Conservation (phyloP, 2,113 vertebrate species). For the Anas platyrhynchos region DNA sequence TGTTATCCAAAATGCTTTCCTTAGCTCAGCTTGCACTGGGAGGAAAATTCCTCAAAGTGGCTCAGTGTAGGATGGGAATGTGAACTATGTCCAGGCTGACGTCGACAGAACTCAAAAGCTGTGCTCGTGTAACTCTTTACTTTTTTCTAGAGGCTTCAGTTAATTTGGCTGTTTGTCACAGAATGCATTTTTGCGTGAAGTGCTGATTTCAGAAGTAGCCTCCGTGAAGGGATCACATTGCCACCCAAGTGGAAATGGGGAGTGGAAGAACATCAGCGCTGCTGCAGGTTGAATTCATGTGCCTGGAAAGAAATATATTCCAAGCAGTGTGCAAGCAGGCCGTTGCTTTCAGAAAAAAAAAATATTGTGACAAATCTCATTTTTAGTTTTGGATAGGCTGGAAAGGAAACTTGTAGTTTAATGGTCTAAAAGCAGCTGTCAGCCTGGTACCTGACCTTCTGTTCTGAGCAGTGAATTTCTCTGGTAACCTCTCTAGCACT, state of each 20-base stretch:
- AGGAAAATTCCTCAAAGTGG: neutral
- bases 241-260: neutral
- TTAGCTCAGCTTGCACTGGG: neutral
- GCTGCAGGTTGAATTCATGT: neutral
- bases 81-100: slow-evolving; percentile 51
- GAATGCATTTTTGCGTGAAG: neutral
- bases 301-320: neutral
- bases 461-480: neutral
- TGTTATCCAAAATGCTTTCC: neutral
- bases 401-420: neutral
- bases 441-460: neutral
- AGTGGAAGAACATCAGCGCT: neutral
- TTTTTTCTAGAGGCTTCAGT: neutral
- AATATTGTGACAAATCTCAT: neutral
- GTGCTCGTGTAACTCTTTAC: neutral
- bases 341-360: neutral
- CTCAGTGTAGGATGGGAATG: slow-evolving; percentile 50
- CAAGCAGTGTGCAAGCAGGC: neutral
- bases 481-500: neutral
- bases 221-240: neutral
- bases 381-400: neutral
- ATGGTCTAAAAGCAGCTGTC: neutral
- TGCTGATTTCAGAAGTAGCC: neutral
- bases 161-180: neutral
- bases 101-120: neutral